phyloP scores from a whole-genome alignment of 2,797 vertebrate genomes.

The Taeniopygia guttata region DNA sequence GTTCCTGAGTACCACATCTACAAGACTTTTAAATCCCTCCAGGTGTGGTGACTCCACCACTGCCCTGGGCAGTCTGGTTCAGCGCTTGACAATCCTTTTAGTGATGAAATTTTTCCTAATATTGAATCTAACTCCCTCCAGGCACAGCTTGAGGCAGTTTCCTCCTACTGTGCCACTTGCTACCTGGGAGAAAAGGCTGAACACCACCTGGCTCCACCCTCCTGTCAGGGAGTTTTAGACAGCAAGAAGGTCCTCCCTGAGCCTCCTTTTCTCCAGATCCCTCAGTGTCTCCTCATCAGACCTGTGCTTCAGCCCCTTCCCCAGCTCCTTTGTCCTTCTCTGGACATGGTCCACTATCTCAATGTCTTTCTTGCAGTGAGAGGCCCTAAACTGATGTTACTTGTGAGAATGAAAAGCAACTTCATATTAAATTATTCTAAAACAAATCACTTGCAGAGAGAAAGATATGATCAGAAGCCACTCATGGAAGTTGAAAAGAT shows the following conservation, averaged over 20 bases:
- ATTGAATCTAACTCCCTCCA: background rate
- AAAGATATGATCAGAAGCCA: constrained; percentile 35
- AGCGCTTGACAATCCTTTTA: background rate
- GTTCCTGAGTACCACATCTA: background rate
- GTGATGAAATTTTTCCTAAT: background rate
- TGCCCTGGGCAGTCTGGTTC: background rate
- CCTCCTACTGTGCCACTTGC: background rate
- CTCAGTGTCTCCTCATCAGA: background rate
- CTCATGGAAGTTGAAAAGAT: background rate
- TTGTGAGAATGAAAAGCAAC: constrained; percentile 67
- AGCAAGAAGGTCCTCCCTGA: background rate
- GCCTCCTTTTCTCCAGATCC: background rate
- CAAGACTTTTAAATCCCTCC: background rate
- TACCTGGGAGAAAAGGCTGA: background rate
- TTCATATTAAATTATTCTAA: constrained; percentile 52
- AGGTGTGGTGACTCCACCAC: background rate
- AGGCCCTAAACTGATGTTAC: background rate
- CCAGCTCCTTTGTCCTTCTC: background rate
- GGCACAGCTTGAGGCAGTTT: background rate
- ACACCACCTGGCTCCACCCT: background rate
- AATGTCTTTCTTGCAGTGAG: background rate
- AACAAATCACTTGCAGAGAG: constrained; percentile 40
- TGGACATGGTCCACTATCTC: background rate
- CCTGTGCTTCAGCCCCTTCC: background rate
- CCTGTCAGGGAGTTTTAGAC: background rate